Evolutionary conservation across 2,888 invertebrate species (phyloP).

Genomic region (Caenorhabditis wallacei): DNA sequence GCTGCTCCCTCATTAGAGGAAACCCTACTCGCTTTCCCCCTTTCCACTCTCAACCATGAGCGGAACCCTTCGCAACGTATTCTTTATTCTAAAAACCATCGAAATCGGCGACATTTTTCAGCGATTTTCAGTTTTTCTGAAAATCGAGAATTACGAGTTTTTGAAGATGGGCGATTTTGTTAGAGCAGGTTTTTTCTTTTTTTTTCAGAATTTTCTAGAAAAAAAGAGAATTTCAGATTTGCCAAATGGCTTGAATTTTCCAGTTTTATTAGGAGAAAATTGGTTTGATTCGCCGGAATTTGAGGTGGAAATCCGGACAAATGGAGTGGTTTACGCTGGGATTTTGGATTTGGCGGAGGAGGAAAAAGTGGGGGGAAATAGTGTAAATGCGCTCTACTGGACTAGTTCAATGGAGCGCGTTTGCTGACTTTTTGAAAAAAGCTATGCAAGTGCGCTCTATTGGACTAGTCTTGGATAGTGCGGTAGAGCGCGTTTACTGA

Average conservation of each 20-base stretch:
- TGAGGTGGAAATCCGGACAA: constrained; percentile 51
- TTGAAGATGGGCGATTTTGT: constrained; percentile 44
- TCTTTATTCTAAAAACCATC: constrained; percentile 39
- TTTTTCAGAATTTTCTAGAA: not conserved
- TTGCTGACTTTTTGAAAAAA: too few species aligned
- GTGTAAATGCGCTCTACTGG: too few species aligned
- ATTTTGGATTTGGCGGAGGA: constrained; percentile 26
- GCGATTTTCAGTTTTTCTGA: constrained; percentile 48
- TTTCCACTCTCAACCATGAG: constrained; percentile 10
- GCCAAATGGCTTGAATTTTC: constrained; percentile 45
- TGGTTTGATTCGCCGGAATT: constrained; percentile 54
- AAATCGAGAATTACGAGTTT: constrained; percentile 51
- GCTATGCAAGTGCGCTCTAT: too few species aligned
- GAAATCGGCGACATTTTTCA: constrained; percentile 45
- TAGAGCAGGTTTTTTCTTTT: constrained; percentile 16
- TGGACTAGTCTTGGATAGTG: too few species aligned
- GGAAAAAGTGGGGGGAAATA: too few species aligned
- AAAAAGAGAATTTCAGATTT: constrained; percentile 36
- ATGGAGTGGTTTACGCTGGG: constrained; percentile 23
- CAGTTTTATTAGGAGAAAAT: constrained; percentile 14
- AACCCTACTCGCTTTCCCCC: not conserved
- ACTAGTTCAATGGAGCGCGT: too few species aligned
- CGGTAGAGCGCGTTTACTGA: too few species aligned
- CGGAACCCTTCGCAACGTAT: constrained; percentile 33
- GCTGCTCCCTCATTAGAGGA: not conserved